These are phyloP conservation scores for Kryptolebias ocellatus DNA, from an alignment of 2,797 vertebrate species.

Conservation along the genomic window DNA sequence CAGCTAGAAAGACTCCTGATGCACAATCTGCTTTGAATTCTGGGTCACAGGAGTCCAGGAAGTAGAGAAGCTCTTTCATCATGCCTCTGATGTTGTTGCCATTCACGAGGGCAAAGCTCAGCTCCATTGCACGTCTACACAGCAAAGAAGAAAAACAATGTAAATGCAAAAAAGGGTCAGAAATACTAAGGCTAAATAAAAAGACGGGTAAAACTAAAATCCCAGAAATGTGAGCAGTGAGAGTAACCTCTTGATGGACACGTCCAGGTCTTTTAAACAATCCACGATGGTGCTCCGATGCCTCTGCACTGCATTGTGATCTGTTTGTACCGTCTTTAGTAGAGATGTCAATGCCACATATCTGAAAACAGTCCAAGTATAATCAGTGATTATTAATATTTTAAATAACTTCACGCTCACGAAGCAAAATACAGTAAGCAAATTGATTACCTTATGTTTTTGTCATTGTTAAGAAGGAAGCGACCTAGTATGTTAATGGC, in stretches of 20 bases:
- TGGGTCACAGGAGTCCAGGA: conserved; percentile 98
- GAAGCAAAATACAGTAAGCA: conserved; percentile 3
- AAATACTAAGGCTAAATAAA: not conserved
- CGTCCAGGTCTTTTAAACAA: conserved; percentile 98
- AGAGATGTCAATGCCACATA: conserved; percentile 98
- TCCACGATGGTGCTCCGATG: conserved; percentile 99
- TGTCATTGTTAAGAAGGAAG: conserved; percentile 99
- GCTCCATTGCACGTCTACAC: conserved; percentile 95
- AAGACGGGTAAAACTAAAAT: not conserved
- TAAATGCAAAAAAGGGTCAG: conserved; percentile 10
- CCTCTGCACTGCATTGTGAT: conserved; percentile 98
- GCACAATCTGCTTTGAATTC: conserved; percentile 99
- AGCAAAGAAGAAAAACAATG: conserved; percentile 21
- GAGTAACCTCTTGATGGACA: conserved; percentile 96
- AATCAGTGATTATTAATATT: conserved; percentile 1
- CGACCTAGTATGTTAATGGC: conserved; percentile 99
- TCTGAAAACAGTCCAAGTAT: conserved; percentile 70
- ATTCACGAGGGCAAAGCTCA: conserved; percentile 98
- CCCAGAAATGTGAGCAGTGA: not conserved
- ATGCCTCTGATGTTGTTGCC: conserved; percentile 99
- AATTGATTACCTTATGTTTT: conserved; percentile 91
- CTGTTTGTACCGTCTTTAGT: conserved; percentile 99
- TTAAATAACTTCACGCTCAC: not conserved
- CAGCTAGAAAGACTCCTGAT: conserved; percentile 97
- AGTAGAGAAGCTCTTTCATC: conserved; percentile 99